Evolutionary conservation across 1,140 invertebrate species (phyloP).

Genomic region (Piezodorus guildinii): DNA sequence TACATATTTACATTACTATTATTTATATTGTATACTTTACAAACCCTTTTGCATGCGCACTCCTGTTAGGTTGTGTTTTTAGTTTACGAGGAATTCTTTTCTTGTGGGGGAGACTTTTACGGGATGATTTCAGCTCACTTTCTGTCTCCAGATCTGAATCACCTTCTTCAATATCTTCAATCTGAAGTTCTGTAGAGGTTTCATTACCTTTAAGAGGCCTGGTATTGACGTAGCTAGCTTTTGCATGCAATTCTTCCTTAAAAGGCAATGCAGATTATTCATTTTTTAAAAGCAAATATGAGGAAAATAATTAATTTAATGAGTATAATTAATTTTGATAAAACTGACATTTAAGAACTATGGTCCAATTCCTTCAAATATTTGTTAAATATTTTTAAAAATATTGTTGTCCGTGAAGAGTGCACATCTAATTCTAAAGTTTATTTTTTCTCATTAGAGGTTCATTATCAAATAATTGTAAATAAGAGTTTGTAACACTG

Average conservation of each 20-base stretch:
- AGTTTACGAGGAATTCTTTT: slow-evolving; percentile 50
- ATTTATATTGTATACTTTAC: too few species aligned
- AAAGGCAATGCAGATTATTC: neutral
- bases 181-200: neutral
- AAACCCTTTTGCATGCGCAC: slow-evolving; percentile 28
- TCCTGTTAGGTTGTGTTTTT: slow-evolving; percentile 34
- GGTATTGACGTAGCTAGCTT: neutral
- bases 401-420: too few species aligned
- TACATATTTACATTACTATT: too few species aligned
- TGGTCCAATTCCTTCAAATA: too few species aligned
- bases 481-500: too few species aligned
- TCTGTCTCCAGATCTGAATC: slow-evolving; percentile 31
- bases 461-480: too few species aligned
- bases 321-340: neutral
- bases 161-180: slow-evolving; percentile 16
- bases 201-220: neutral
- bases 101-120: slow-evolving; percentile 52
- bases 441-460: too few species aligned
- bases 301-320: neutral
- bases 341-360: neutral
- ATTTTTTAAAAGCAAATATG: neutral
- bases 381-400: too few species aligned
- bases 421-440: too few species aligned
- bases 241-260: slow-evolving; percentile 6
- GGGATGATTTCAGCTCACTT: slow-evolving; percentile 32